Evolutionary conservation across 2,888 invertebrate genomes (phyloP), one percentile per base, ranked within the genome.

Genomic region (Rhagonycha lutea): DNA sequence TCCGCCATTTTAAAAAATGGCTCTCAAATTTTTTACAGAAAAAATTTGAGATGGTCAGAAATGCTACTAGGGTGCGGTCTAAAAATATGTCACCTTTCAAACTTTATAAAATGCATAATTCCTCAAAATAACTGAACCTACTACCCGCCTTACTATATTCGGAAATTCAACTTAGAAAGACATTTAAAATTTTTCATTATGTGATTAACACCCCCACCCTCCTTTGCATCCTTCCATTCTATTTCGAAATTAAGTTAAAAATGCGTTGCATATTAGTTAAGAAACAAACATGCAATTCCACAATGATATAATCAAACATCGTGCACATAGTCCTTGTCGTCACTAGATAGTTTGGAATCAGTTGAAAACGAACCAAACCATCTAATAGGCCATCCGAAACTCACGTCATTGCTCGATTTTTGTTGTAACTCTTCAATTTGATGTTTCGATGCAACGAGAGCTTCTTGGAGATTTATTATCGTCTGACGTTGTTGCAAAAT

Each of bases 401-500:
- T 87, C 86, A 87, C 88, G 78, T 86, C 87, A 71, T 85, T 84
- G 26, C 82, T 81, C 60, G 80, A 82, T 77, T 83, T 86, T 61
- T 83, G 83, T 77, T 83, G 83, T 69, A 84, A 73, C 23, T 83
- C 85, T 29, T 87, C 86, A 69, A 87, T 76, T 71, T 87, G 85
- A 28, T 86, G 83, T 80, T 88, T 88, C 32, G 84, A 80, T 8
- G 76, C 78, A n/a, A 87, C 83, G 72, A 88, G 78, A 7, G 85
- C 87, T 32, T 86, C 85, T 81, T 87, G 87, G 4, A 88, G 80
- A 78, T 86, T 86, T 24, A 79, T 67, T 65, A 88, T 87, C 23
- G 87, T 87, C 10, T 83, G 75, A 76, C 83, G 85, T 79, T 87
- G 87, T 76, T 86, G 86, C 28, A 85, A 81, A 62, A 87, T 84